These are phyloP conservation scores for Muntiacus reevesi DNA, from an alignment of 2,113 vertebrate species.

Conservation along the genomic window DNA sequence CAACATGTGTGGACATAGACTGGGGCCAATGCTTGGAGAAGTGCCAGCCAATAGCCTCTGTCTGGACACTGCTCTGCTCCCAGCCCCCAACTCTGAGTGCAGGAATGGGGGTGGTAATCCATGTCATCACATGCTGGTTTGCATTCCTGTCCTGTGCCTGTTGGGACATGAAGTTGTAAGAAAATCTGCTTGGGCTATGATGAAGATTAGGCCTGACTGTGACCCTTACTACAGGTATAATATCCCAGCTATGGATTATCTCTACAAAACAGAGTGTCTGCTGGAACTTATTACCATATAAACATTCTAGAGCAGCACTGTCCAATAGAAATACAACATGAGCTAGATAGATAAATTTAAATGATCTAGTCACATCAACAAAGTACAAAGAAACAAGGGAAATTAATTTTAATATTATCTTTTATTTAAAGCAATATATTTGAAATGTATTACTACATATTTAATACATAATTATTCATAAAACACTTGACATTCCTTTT, in stretches of 20 bases:
- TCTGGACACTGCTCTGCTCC: neutral
- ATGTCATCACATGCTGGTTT: neutral
- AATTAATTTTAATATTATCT: neutral
- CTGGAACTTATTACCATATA: neutral
- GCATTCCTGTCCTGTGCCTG: neutral
- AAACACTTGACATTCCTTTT: neutral
- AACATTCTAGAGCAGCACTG: neutral
- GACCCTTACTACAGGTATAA: neutral
- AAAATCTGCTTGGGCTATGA: neutral
- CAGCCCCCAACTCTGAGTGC: neutral
- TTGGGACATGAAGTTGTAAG: neutral
- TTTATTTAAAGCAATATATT: slow-evolving; percentile 15
- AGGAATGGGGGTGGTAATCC: neutral
- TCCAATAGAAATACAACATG: neutral
- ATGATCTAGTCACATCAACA: neutral
- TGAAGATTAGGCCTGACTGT: neutral
- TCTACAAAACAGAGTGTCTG: neutral
- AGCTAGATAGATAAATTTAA: neutral
- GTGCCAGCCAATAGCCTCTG: neutral
- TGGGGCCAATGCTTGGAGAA: neutral
- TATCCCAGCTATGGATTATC: neutral
- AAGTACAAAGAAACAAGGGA: neutral
- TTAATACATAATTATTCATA: slow-evolving; percentile 17
- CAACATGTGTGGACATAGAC: neutral
- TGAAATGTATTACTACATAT: neutral